phyloP scores from a whole-genome alignment of 2,797 vertebrate genomes.

The Sebastes goodei region DNA sequence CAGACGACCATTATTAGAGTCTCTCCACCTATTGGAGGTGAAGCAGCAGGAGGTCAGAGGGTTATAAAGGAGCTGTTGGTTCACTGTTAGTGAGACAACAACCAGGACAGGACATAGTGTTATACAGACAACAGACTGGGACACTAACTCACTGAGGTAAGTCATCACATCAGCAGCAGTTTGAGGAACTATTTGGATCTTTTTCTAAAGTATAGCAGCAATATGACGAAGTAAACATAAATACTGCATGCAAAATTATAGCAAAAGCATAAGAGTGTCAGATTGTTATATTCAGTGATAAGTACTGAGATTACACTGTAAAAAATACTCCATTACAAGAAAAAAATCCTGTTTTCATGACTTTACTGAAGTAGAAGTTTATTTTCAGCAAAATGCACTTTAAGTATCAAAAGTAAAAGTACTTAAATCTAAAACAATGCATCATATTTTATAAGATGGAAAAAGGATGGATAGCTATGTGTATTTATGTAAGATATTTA shows the following conservation, averaged over 20 bases:
- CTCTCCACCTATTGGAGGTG: background rate
- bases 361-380: background rate
- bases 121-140: background rate
- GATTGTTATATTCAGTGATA: background rate
- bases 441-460: background rate
- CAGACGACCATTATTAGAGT: background rate
- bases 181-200: background rate
- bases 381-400: background rate
- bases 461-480: too few relatives aligned
- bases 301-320: background rate
- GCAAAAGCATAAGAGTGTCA: background rate
- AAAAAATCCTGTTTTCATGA: background rate
- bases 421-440: background rate
- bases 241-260: background rate
- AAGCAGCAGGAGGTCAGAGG: background rate
- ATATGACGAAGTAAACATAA: background rate
- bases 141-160: background rate
- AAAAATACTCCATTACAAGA: background rate
- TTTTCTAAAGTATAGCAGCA: background rate
- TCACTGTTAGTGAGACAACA: background rate
- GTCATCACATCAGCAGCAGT: background rate
- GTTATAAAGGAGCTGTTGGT: conserved; percentile 10
- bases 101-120: background rate
- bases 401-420: background rate
- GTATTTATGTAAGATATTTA: background rate